Conservation (phyloP, 2,888 invertebrate genomes). For the Apodemia mormo region DNA sequence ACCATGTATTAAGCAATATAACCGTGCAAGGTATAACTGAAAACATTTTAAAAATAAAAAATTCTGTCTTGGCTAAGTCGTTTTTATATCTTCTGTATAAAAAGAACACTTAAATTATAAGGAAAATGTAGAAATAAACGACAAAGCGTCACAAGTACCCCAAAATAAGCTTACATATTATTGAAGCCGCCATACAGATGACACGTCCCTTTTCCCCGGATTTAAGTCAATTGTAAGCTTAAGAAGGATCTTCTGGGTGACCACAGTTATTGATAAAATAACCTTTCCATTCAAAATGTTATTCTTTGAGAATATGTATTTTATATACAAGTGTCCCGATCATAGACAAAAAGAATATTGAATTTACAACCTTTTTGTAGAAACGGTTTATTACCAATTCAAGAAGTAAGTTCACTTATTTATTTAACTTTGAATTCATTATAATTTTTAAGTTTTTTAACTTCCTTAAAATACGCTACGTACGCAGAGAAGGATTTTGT, state of each 20-base stretch:
- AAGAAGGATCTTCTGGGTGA: slow-evolving; percentile 2
- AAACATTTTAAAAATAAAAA: no score
- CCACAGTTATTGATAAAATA: slow-evolving; percentile 16
- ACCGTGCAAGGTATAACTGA: no score
- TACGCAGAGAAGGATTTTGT: no score
- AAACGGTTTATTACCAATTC: no score
- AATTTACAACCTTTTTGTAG: no score
- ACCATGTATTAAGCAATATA: no score
- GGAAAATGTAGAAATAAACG: slow-evolving; percentile 4
- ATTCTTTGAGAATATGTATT: slow-evolving; percentile 1
- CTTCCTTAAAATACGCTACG: no score
- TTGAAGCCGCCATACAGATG: slow-evolving; percentile 11
- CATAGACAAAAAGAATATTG: no score
- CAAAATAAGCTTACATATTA: slow-evolving; percentile 13
- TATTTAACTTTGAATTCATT: no score
- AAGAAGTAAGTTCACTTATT: no score
- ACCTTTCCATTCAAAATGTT: not conserved
- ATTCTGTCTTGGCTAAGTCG: no score
- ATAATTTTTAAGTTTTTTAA: no score
- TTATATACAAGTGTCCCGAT: slow-evolving; percentile 3
- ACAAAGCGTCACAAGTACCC: not conserved
- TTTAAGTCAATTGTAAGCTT: slow-evolving; percentile 16
- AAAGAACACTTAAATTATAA: not conserved
- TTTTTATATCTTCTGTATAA: not conserved
- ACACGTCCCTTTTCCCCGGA: slow-evolving; percentile 9